Evolutionary conservation across 2,797 vertebrate genomes (phyloP).

Genomic region (Gymnodraco acuticeps): DNA sequence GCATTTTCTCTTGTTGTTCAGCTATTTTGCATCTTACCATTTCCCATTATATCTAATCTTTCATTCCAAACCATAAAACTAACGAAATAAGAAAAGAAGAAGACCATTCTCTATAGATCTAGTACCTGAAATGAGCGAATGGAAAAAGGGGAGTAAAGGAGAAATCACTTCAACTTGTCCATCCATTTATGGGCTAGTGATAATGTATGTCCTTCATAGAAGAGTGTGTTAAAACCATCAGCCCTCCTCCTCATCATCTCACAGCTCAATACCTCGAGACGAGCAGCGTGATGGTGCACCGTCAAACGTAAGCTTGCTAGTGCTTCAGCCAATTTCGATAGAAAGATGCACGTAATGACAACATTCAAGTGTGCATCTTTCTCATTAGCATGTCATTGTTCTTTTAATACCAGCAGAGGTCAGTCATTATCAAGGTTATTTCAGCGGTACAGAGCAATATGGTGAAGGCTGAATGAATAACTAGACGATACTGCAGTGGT

Average conservation of each 20-base stretch:
- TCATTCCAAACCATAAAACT: too few relatives aligned
- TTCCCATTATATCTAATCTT: too few relatives aligned
- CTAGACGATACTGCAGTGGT: constrained; percentile 11
- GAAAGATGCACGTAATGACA: constrained; percentile 1
- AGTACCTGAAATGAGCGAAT: constrained; percentile 1
- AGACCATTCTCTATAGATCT: not conserved
- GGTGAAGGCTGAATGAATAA: constrained; percentile 5
- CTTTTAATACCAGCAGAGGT: constrained; percentile 38
- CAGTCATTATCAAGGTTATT: constrained; percentile 54
- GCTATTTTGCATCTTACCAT: too few relatives aligned
- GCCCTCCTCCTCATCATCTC: constrained; percentile 52
- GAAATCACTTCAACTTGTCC: constrained; percentile 34
- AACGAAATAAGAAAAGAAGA: not conserved
- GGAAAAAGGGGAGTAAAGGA: constrained; percentile 3
- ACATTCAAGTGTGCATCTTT: not conserved
- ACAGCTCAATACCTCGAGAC: constrained; percentile 26
- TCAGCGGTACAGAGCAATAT: constrained; percentile 3
- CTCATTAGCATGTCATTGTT: constrained; percentile 24
- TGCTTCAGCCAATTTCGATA: not conserved
- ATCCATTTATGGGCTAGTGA: constrained; percentile 39
- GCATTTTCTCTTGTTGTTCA: too few relatives aligned
- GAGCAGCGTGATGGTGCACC: constrained; percentile 23
- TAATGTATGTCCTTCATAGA: constrained; percentile 59
- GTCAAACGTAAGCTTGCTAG: constrained; percentile 2
- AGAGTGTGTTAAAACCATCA: constrained; percentile 56